phyloP scores from a whole-genome alignment of 2,888 invertebrate species.

The Eucera pruinosa region DNA sequence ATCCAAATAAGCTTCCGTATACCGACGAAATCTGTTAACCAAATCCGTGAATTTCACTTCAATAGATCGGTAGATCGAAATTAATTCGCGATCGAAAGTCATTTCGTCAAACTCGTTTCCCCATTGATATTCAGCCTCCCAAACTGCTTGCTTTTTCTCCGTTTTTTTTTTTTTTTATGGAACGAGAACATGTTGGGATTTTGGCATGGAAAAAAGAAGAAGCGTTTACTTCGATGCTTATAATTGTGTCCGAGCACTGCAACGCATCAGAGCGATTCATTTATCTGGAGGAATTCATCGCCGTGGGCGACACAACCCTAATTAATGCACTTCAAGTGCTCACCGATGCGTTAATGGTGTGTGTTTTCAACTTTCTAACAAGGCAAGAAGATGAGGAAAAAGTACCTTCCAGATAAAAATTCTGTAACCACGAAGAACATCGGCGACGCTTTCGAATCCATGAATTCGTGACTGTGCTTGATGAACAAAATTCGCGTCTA shows the following conservation, averaged over 20 bases:
- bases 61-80: neutral
- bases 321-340: constrained; percentile 39
- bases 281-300: constrained; percentile 11
- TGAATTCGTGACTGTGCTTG: neutral
- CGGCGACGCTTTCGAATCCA: constrained; percentile 31
- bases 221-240: neutral
- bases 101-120: constrained; percentile 1
- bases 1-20: neutral
- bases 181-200: neutral
- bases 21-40: constrained; percentile 41
- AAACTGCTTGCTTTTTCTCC: neutral
- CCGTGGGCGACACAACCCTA: constrained; percentile 10
- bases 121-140: neutral
- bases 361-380: constrained; percentile 56
- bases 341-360: constrained; percentile 34
- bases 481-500: constrained; percentile 20
- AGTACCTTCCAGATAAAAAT: constrained; percentile 29
- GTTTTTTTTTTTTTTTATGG: neutral
- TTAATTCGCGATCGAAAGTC: constrained; percentile 49
- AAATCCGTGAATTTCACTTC: constrained; percentile 18
- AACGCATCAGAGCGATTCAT: neutral
- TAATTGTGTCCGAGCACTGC: neutral
- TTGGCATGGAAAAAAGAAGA: neutral
- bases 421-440: neutral
- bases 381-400: neutral